Evolutionary conservation across 2,113 vertebrate genomes (phyloP).

Genomic region (Gnathonemus echidnorhynchus): DNA sequence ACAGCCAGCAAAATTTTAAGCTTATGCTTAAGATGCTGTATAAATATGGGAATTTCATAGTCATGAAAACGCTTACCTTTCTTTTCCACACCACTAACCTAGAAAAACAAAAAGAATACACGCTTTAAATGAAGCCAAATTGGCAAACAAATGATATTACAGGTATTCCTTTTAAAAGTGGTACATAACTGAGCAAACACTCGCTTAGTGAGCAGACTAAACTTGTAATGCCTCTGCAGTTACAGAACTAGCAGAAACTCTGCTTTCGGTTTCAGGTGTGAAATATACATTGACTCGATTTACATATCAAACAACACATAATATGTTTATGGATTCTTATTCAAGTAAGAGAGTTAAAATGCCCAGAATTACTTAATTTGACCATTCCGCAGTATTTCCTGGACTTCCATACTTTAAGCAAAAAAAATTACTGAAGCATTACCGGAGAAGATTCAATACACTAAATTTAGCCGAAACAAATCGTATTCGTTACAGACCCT

Average conservation of each 20-base stretch:
- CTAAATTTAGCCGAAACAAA: background rate
- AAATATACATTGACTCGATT: background rate
- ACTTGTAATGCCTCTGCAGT: background rate
- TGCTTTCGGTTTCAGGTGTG: slow-evolving; percentile 31
- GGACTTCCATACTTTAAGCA: background rate
- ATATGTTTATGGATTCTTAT: background rate
- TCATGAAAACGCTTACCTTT: slow-evolving; percentile 52
- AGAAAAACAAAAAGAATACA: slow-evolving; percentile 28
- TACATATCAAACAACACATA: background rate
- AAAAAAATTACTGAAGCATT: background rate
- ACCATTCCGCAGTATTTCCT: background rate
- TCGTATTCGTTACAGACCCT: background rate
- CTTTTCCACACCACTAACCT: slow-evolving; percentile 58
- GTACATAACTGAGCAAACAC: background rate
- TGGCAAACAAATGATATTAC: slow-evolving; percentile 9
- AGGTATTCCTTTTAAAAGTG: background rate
- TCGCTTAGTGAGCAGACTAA: background rate
- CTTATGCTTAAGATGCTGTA: background rate
- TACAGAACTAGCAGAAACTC: slow-evolving; percentile 22
- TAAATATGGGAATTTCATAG: background rate
- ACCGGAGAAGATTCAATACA: background rate
- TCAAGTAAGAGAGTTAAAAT: background rate
- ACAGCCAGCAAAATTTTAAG: background rate
- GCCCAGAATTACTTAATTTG: background rate
- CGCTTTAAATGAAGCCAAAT: slow-evolving; percentile 24